These are phyloP conservation scores for Rissa tridactyla DNA, from an alignment of 2,113 vertebrate genomes.

Conservation along the genomic window DNA sequence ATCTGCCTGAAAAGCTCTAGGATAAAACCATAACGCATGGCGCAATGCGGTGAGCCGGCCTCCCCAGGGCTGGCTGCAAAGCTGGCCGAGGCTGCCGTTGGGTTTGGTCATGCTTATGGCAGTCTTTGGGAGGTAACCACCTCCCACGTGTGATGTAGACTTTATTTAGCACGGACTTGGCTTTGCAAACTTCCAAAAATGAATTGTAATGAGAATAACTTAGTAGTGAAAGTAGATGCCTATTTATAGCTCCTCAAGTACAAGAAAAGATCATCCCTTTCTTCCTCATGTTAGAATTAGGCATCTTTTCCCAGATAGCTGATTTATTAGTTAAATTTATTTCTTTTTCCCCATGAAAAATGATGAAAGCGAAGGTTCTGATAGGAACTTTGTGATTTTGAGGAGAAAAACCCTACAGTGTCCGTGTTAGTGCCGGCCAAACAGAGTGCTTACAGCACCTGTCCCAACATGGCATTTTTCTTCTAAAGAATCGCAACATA, in stretches of 20 bases:
- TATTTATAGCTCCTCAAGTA: not conserved
- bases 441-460: not conserved
- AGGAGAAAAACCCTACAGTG: not conserved
- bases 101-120: accelerated
- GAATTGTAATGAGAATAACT: not conserved
- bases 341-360: not conserved
- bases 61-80: not conserved
- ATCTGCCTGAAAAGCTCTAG: not conserved
- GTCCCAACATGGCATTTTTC: not conserved
- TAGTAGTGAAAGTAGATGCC: not conserved
- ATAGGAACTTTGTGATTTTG: not conserved
- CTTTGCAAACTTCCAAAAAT: not conserved
- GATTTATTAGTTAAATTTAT: not conserved
- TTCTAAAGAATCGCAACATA: not conserved
- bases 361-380: not conserved
- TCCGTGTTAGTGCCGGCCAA: not conserved
- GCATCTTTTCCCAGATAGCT: not conserved
- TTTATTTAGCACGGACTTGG: not conserved
- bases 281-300: not conserved
- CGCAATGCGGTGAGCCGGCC: not conserved
- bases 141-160: not conserved
- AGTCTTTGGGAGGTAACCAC: not conserved
- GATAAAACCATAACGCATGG: no score
- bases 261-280: not conserved
- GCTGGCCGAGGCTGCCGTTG: not conserved